Conservation (phyloP, 1,140 invertebrate species). For the Acromyrmex heyeri region DNA sequence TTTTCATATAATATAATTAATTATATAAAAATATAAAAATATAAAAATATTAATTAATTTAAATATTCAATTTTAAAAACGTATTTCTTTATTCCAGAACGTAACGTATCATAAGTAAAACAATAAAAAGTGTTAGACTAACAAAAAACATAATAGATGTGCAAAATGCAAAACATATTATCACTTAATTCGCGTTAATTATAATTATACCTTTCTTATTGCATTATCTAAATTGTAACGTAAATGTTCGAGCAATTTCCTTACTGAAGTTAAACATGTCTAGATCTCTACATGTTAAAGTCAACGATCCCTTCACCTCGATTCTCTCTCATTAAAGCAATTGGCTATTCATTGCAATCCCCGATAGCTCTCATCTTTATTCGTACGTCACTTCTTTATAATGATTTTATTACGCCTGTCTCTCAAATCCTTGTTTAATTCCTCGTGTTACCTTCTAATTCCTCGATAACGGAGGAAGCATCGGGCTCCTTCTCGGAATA, state of each 20-base stretch:
- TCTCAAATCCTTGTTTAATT: conserved; percentile 69
- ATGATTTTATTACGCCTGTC: conserved; percentile 68
- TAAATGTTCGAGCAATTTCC: neutral
- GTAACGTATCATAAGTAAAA: neutral
- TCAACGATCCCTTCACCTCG: conserved; percentile 28
- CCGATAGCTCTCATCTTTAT: conserved; percentile 16
- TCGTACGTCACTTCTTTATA: conserved; percentile 44
- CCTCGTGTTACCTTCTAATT: conserved; percentile 69
- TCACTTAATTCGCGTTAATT: neutral
- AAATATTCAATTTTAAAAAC: neutral
- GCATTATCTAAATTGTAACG: neutral
- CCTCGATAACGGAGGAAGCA: conserved; percentile 70
- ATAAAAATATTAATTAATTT: neutral
- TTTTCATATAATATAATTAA: too few relatives aligned
- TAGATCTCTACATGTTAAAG: conserved; percentile 17
- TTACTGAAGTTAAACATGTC: conserved; percentile 1
- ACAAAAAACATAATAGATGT: neutral
- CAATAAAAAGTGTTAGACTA: neutral
- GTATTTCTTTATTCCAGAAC: neutral
- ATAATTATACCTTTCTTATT: neutral
- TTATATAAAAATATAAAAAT: too few relatives aligned
- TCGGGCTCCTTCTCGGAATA: conserved; percentile 66
- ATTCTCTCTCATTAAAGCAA: conserved; percentile 47
- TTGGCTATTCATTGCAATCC: conserved; percentile 32
- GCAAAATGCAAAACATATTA: neutral